Conservation (phyloP, 2,888 invertebrate species). For the Lapara coniferarum region DNA sequence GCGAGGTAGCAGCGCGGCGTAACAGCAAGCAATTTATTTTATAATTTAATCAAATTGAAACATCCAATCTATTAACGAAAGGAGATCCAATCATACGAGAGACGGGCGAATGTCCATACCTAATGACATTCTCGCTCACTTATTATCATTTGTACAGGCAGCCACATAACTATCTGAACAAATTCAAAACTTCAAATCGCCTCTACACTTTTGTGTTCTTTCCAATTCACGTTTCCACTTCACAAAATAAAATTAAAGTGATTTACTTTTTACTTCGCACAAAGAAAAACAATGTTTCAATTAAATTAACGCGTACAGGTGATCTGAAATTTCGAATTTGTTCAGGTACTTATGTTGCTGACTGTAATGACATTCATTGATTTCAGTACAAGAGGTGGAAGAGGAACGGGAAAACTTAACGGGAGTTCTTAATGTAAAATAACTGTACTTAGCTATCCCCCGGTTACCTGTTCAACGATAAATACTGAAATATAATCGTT, state of each 20-base stretch:
- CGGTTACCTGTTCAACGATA: not conserved
- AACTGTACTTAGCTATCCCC: slow-evolving; percentile 30
- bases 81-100: not conserved
- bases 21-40: not conserved
- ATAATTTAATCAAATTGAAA: slow-evolving; percentile 5
- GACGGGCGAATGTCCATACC: not conserved
- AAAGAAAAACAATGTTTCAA: too few species aligned
- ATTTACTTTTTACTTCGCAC: too few species aligned
- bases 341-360: too few species aligned
- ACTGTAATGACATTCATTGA: not conserved
- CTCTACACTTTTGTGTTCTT: too few species aligned
- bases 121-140: not conserved
- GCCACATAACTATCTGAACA: too few species aligned
- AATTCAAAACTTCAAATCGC: too few species aligned
- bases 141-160: not conserved
- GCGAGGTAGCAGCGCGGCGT: too few species aligned
- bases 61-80: not conserved
- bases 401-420: not conserved
- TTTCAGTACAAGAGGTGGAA: slow-evolving; percentile 8
- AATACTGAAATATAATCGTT: not conserved
- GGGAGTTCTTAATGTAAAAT: slow-evolving; percentile 26
- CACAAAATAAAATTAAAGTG: too few species aligned
- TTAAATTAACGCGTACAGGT: too few species aligned
- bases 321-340: too few species aligned
- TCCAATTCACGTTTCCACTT: too few species aligned